Percentiles rank a stretch among this genome's conserved stretches.
These are phyloP conservation scores for Pseudoatta argentina DNA, from an alignment of 1,140 invertebrate species.

Conservation along the genomic window DNA sequence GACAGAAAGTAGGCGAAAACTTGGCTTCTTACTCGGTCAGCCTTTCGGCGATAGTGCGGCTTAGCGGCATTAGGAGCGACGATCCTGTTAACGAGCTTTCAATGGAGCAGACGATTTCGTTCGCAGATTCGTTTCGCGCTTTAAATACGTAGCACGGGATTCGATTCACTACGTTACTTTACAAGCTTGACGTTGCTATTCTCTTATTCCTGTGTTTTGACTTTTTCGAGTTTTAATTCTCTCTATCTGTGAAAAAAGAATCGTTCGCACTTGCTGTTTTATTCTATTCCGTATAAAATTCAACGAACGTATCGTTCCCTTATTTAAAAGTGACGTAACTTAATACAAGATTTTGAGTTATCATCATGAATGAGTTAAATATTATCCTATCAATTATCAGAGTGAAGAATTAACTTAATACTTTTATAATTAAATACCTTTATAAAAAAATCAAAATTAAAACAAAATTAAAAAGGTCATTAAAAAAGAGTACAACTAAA, in stretches of 20 bases:
- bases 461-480: too few relatives aligned
- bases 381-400: too few relatives aligned
- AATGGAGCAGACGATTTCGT: constrained; percentile 68
- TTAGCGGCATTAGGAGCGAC: constrained; percentile 79
- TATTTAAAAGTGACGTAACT: too few relatives aligned
- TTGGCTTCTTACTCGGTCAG: constrained; percentile 77
- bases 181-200: constrained; percentile 9
- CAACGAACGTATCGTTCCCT: not conserved
- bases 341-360: too few relatives aligned
- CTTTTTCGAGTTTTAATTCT: not conserved
- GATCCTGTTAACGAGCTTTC: constrained; percentile 79
- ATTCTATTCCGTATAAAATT: not conserved
- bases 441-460: too few relatives aligned
- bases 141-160: constrained; percentile 52
- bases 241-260: not conserved
- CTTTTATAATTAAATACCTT: too few relatives aligned
- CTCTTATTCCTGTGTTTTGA: not conserved
- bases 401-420: too few relatives aligned
- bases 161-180: constrained; percentile 19
- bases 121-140: constrained; percentile 46
- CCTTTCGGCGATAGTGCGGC: constrained; percentile 75
- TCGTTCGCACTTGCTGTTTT: not conserved
- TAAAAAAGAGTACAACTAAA: too few relatives aligned
- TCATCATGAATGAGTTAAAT: too few relatives aligned
- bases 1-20: constrained; percentile 79